Percentiles rank a stretch among this genome's conserved stretches.
Conservation (phyloP, 2,113 vertebrate species). For the Platysternon megacephalum region DNA sequence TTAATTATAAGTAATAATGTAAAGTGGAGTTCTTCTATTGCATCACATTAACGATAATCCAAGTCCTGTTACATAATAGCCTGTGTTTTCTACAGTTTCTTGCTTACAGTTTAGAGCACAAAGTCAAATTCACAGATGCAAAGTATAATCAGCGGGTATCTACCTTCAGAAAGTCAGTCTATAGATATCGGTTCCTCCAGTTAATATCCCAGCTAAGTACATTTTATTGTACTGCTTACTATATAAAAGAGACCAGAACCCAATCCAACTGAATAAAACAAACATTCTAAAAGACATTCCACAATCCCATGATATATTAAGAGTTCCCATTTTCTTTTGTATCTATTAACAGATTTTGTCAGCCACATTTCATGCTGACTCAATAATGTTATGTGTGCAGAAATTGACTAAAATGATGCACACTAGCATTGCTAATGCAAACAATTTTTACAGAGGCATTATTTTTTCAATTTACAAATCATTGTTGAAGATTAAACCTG, state of each 20-base stretch:
- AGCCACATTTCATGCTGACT: constrained; percentile 45
- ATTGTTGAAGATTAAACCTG: not conserved
- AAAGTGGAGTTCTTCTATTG: constrained; percentile 17
- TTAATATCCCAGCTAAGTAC: not conserved
- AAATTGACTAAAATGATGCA: not conserved
- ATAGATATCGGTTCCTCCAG: not conserved
- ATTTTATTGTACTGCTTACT: not conserved
- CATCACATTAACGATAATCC: constrained; percentile 11
- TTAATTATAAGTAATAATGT: constrained; percentile 61
- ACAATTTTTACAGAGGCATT: not conserved
- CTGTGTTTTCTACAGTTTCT: not conserved
- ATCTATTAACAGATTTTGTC: not conserved
- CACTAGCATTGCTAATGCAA: not conserved
- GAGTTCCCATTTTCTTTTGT: constrained; percentile 3
- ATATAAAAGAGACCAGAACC: not conserved
- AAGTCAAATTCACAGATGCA: constrained; percentile 34
- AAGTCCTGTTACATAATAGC: constrained; percentile 52
- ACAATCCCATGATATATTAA: not conserved
- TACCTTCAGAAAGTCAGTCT: not conserved
- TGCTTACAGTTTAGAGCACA: not conserved
- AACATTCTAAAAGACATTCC: accelerated
- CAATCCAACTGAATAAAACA: not conserved
- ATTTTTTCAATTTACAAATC: not conserved
- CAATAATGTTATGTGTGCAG: constrained; percentile 39
- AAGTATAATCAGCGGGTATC: not conserved